Evolutionary conservation across 2,888 invertebrate genomes (phyloP).

Genomic region (Prosopocoilus inquinatus): DNA sequence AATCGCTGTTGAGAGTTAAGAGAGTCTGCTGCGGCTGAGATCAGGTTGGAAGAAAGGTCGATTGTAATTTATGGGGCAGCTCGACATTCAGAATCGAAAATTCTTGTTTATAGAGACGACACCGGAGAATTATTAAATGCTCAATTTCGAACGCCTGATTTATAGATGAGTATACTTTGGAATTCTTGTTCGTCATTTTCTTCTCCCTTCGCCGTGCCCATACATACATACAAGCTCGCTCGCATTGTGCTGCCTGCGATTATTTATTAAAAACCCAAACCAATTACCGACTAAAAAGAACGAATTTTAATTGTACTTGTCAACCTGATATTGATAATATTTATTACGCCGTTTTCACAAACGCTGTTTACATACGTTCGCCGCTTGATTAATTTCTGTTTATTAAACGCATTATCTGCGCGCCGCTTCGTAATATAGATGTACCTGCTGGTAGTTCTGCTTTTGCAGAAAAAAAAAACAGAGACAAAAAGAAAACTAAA

Average conservation of each 20-base stretch:
- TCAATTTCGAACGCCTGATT: constrained; percentile 18
- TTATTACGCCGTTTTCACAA: constrained; percentile 1
- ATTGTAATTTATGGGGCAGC: neutral
- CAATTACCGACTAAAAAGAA: constrained; percentile 1
- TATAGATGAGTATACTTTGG: constrained; percentile 3
- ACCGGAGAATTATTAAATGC: constrained; percentile 18
- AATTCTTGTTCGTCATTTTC: neutral
- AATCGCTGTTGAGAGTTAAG: neutral
- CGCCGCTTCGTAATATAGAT: too few relatives aligned
- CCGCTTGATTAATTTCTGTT: neutral
- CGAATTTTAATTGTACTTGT: constrained; percentile 1
- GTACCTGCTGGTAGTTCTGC: too few relatives aligned
- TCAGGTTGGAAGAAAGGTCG: neutral
- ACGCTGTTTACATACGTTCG: constrained; percentile 1
- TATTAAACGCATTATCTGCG: too few relatives aligned
- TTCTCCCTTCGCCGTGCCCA: neutral
- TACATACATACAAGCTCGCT: neutral
- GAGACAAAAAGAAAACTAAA: too few relatives aligned
- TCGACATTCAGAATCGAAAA: constrained; percentile 12
- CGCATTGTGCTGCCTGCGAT: neutral
- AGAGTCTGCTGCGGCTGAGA: neutral
- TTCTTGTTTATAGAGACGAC: constrained; percentile 16
- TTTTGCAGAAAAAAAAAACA: too few relatives aligned
- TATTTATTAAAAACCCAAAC: neutral
- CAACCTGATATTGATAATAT: constrained; percentile 1